Evolutionary conservation across 2,888 invertebrate genomes (phyloP).

Genomic region (Dexiosoma caninum): DNA sequence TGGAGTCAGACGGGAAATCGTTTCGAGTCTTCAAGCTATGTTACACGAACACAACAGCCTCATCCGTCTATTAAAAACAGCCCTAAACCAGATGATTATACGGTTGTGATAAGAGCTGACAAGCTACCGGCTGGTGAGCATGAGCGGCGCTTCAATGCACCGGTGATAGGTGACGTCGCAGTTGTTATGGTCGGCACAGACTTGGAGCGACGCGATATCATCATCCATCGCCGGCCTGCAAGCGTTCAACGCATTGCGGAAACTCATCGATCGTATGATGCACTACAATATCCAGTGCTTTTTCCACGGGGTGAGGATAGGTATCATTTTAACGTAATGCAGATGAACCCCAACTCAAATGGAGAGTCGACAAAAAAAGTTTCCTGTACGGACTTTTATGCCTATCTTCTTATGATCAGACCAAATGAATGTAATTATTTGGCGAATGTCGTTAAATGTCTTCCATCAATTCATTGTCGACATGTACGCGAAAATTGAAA

Average conservation of each 20-base stretch:
- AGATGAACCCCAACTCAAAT: slow-evolving; percentile 32
- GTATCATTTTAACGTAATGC: not conserved
- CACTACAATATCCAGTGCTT: not conserved
- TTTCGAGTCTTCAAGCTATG: slow-evolving; percentile 65
- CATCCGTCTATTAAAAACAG: slow-evolving; percentile 66
- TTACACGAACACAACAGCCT: slow-evolving; percentile 45
- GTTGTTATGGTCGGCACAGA: not conserved
- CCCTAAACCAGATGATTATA: slow-evolving; percentile 66
- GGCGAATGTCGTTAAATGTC: slow-evolving; percentile 65
- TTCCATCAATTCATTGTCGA: slow-evolving; percentile 73
- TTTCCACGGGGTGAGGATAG: not conserved
- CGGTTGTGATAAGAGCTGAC: slow-evolving; percentile 69
- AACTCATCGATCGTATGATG: slow-evolving; percentile 1
- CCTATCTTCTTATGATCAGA: slow-evolving; percentile 39
- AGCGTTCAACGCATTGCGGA: not conserved
- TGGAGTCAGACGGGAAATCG: slow-evolving; percentile 67
- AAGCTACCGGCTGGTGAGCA: slow-evolving; percentile 37
- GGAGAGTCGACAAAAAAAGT: slow-evolving; percentile 28
- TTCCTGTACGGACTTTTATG: slow-evolving; percentile 33
- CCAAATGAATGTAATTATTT: slow-evolving; percentile 59
- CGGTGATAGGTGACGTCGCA: slow-evolving; percentile 44
- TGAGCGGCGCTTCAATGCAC: slow-evolving; percentile 33
- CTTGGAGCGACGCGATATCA: slow-evolving; percentile 60
- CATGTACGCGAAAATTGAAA: slow-evolving; percentile 73
- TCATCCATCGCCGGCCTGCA: slow-evolving; percentile 51